phyloP scores from a whole-genome alignment of 1,140 invertebrate genomes.

The Hylaeus volcanicus region DNA sequence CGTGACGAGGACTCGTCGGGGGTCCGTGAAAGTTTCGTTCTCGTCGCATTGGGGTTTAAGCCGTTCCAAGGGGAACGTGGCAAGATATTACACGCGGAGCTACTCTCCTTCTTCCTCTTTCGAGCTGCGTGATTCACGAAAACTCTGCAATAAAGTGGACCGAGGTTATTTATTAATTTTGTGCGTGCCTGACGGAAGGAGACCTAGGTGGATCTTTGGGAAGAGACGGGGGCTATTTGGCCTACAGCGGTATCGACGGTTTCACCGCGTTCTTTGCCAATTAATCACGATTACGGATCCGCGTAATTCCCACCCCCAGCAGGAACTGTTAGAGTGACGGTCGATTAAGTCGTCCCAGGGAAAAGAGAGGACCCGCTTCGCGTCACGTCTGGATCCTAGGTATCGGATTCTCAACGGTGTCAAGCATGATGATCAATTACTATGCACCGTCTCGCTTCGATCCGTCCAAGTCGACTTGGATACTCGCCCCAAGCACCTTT shows the following conservation, averaged over 20 bases:
- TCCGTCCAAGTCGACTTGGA: neutral
- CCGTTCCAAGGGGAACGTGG: constrained; percentile 45
- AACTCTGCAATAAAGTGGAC: constrained; percentile 62
- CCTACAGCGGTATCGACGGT: too few species aligned
- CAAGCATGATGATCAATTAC: constrained; percentile 30
- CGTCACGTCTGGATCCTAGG: neutral
- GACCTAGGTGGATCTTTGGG: neutral
- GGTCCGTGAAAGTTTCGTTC: constrained; percentile 57
- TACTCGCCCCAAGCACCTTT: constrained; percentile 22
- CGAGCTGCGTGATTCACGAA: constrained; percentile 38
- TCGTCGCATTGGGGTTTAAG: constrained; percentile 49
- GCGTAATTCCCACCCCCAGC: too few species aligned
- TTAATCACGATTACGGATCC: too few species aligned
- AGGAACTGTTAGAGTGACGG: too few species aligned
- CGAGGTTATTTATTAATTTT: constrained; percentile 65
- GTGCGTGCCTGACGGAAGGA: constrained; percentile 33
- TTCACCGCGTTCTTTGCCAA: too few species aligned
- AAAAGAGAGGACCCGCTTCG: neutral
- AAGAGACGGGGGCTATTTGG: too few species aligned
- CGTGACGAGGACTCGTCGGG: constrained; percentile 7
- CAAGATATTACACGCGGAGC: constrained; percentile 38
- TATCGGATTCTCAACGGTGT: constrained; percentile 1
- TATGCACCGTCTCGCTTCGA: constrained; percentile 18
- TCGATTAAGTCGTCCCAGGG: neutral
- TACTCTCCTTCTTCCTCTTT: neutral